Percentiles rank a stretch among this genome's conserved stretches.
These are phyloP conservation scores for Phyllotreta cruciferae DNA, from an alignment of 2,888 invertebrate species.

Conservation along the genomic window DNA sequence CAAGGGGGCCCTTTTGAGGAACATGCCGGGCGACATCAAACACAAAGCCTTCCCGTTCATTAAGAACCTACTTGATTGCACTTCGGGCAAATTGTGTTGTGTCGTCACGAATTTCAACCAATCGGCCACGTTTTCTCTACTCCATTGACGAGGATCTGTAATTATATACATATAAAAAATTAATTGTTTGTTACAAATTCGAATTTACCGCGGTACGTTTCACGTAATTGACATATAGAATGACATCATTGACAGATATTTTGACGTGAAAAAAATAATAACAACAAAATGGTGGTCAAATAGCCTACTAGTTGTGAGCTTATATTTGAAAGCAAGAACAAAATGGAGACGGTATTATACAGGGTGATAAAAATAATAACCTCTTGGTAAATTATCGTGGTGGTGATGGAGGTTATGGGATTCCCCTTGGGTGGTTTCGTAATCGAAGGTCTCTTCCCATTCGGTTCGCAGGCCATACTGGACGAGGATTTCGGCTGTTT, in stretches of 20 bases:
- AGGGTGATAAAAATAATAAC: constrained; percentile 44
- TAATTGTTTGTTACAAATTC: not conserved
- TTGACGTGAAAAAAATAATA: no score
- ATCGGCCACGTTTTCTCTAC: constrained; percentile 71
- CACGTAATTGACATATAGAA: no score
- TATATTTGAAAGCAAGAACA: no score
- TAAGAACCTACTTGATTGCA: constrained; percentile 69
- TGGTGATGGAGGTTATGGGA: no score
- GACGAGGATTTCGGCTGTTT: constrained; percentile 53
- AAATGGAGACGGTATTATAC: no score
- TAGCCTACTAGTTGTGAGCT: no score
- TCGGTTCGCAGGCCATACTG: constrained; percentile 49
- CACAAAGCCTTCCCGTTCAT: constrained; percentile 85
- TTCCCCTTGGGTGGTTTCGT: no score
- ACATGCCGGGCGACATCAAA: constrained; percentile 80
- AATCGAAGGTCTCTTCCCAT: constrained; percentile 44
- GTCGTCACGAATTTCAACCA: constrained; percentile 70
- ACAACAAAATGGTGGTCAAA: not conserved
- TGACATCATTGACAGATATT: no score
- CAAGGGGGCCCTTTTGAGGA: constrained; percentile 72
- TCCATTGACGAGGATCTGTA: constrained; percentile 77
- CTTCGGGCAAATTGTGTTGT: constrained; percentile 66
- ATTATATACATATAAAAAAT: constrained; percentile 43
- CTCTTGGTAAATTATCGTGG: constrained; percentile 54
- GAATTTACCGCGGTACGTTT: no score